Evolutionary conservation across 2,797 vertebrate species (phyloP), one percentile per base, ranked within the genome.

Genomic region (Leptoclinus maculatus): DNA sequence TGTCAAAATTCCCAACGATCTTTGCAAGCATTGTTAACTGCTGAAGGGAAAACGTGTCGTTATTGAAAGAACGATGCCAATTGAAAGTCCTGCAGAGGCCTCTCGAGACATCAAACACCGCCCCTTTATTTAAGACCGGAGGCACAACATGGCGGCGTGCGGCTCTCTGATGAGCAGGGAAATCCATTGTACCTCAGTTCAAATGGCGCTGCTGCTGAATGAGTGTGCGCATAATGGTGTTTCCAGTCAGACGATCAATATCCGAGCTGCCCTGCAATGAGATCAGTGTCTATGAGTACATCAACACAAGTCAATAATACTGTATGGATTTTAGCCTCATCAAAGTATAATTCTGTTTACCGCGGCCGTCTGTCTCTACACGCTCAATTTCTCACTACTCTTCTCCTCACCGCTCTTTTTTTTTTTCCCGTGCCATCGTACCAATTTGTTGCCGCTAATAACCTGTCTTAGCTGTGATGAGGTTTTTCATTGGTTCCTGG

Each of bases 211-310:
- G 23, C 53, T 27, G 5, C 13, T 83, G 80, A 79, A 75, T 64
- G 79, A 72, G 77, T 38, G 65, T 41, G 67, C 29, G 65, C 39
- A 76, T 89, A 88, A 88, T 86, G 78, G 83, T 79, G 86, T 89
- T 91, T 91, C 76, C 87, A 86, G 81, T 87, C 87, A 87, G 78
- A 68, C 82, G 60, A 89, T 92, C 88, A 71, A 93, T 93, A 88
- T 76, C 83, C 8, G n/a, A 72, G 83, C 82, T 74, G 72, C 80
- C 79, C 76, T 74, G 87, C 84, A 80, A 89, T 90, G 75, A 87
- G 84, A 91, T 91, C 88, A 84, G 80, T 66, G 85, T 90, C 88
- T 81, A 79, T 80, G 83, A 82, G 87, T 80, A 79, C 74, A 83
- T 91, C 87, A 89, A 86, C 88, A 82, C 80, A 77, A 69, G 82